Evolutionary conservation across 2,113 vertebrate species (phyloP).

Genomic region (Pongo abelii): DNA sequence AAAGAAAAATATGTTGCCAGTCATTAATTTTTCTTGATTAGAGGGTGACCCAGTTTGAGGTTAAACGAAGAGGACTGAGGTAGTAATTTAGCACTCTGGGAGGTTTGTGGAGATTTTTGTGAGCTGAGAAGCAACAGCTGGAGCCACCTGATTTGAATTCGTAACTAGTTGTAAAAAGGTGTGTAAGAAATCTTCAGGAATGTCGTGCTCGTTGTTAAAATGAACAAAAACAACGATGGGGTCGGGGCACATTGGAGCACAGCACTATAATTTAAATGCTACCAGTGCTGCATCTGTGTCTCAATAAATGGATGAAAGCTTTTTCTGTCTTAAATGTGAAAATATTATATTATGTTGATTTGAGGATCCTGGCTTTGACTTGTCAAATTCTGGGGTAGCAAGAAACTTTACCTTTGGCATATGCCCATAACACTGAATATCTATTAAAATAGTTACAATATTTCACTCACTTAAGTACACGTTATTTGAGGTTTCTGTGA

Average conservation of each 20-base stretch:
- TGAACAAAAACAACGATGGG: background rate
- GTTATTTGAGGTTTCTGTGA: background rate
- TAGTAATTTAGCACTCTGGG: conserved; percentile 72
- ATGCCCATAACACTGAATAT: background rate
- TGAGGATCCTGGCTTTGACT: background rate
- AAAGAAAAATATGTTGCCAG: conserved; percentile 82
- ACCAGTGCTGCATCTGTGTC: background rate
- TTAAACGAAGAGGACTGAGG: conserved; percentile 66
- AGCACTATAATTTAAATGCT: conserved; percentile 52
- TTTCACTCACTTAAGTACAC: background rate
- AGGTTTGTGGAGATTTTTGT: conserved; percentile 57
- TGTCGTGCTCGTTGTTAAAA: background rate
- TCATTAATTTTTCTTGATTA: conserved; percentile 80
- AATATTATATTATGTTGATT: background rate
- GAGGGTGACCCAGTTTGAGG: conserved; percentile 78
- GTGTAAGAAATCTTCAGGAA: conserved; percentile 51
- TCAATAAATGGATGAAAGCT: background rate
- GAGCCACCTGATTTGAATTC: conserved; percentile 70
- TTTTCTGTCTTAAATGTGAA: background rate
- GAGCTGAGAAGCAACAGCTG: conserved; percentile 71
- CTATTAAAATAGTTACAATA: background rate
- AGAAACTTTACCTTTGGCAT: background rate
- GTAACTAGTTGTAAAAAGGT: conserved; percentile 33
- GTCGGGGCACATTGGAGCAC: conserved; percentile 40
- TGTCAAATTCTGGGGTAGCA: background rate